Evolutionary conservation across 2,888 invertebrate genomes (phyloP).

Genomic region (Agrochola macilenta): DNA sequence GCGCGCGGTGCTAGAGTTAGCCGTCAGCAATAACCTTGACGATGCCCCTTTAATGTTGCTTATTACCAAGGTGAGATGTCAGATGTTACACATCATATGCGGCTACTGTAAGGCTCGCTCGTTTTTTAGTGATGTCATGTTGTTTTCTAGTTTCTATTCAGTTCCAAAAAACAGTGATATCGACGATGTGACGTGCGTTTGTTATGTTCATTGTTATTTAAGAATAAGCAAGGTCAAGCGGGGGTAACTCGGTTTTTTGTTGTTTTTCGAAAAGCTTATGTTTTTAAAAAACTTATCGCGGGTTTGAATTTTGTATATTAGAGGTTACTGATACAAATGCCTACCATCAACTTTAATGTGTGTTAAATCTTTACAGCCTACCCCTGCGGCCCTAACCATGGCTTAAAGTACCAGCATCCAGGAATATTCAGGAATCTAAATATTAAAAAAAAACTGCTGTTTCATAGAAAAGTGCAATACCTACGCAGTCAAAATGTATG

Average conservation of each 20-base stretch:
- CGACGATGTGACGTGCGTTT: background rate
- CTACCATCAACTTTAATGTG: background rate
- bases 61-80: no score
- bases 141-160: background rate
- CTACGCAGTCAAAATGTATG: no score
- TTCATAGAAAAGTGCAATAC: no score
- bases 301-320: background rate
- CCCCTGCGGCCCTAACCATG: background rate
- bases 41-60: no score
- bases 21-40: no score
- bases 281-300: background rate
- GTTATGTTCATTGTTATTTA: background rate
- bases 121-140: no score
- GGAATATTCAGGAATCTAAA: background rate
- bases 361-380: background rate
- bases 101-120: no score
- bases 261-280: slow-evolving; percentile 5
- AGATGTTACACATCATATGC: no score
- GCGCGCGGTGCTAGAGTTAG: no score
- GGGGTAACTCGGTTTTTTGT: slow-evolving; percentile 7
- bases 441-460: no score
- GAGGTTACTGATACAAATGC: background rate
- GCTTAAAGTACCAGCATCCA: background rate
- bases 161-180: background rate
- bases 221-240: no score